A percentile compares a stretch with the other conserved stretches of the same genome.
Evolutionary conservation across 2,888 invertebrate genomes (phyloP).

Genomic region (Cyrtodaria siliqua): DNA sequence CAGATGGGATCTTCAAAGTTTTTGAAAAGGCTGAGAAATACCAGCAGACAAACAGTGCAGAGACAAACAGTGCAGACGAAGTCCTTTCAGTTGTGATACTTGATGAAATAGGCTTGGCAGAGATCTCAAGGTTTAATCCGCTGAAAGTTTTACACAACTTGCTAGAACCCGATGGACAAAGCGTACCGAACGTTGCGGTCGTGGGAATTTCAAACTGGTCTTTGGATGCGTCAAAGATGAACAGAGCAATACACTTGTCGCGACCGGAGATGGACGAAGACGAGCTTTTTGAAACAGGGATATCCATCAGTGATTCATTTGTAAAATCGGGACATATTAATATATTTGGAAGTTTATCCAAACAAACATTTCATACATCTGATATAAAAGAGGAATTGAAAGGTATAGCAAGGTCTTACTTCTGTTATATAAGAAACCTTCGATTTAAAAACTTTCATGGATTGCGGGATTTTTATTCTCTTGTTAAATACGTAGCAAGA

Average conservation of each 20-base stretch:
- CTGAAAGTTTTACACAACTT: slow-evolving; percentile 76
- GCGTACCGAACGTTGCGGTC: slow-evolving; percentile 73
- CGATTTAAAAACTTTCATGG: slow-evolving; percentile 67
- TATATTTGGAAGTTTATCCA: too few species aligned
- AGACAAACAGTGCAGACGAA: slow-evolving; percentile 56
- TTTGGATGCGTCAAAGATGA: slow-evolving; percentile 80
- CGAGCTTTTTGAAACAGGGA: slow-evolving; percentile 69
- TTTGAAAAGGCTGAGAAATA: slow-evolving; percentile 74
- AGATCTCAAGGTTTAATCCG: slow-evolving; percentile 76
- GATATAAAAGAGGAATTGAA: slow-evolving; percentile 19
- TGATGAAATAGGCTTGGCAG: slow-evolving; percentile 79
- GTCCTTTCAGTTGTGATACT: slow-evolving; percentile 75
- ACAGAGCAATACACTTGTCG: slow-evolving; percentile 76
- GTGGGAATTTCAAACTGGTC: slow-evolving; percentile 78
- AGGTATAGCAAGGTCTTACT: slow-evolving; percentile 44
- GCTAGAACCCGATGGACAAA: slow-evolving; percentile 68
- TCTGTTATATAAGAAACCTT: slow-evolving; percentile 27
- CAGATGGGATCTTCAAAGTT: slow-evolving; percentile 75
- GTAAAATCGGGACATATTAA: background rate
- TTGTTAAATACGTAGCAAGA: slow-evolving; percentile 45
- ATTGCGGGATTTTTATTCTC: slow-evolving; percentile 66
- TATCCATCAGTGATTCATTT: slow-evolving; percentile 67
- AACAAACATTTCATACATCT: background rate
- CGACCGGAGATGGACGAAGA: slow-evolving; percentile 72
- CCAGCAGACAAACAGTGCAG: slow-evolving; percentile 56